Percentiles rank a stretch among this genome's conserved stretches.
phyloP scores from a whole-genome alignment of 2,113 vertebrate species.

The Herpetotheres cachinnans region DNA sequence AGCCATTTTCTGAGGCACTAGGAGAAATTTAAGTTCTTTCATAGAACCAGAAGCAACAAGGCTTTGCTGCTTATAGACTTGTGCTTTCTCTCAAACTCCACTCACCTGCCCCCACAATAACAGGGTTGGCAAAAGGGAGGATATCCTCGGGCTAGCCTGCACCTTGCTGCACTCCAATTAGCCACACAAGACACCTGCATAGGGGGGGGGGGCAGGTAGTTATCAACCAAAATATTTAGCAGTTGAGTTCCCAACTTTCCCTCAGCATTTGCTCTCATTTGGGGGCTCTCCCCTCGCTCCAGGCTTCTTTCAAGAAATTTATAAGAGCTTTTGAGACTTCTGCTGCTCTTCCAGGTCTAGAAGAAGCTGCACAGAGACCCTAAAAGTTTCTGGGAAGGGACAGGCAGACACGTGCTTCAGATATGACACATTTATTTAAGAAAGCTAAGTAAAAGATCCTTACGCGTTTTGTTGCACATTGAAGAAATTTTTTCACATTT shows the following conservation, averaged over 20 bases:
- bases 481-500: not conserved
- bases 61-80: not conserved
- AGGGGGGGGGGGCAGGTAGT: not conserved
- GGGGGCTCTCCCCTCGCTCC: not conserved
- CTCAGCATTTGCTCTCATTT: not conserved
- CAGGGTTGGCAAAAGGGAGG: not conserved
- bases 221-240: not conserved
- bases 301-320: not conserved
- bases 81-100: not conserved
- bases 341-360: not conserved
- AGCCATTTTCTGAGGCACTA: not conserved
- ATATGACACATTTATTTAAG: not conserved
- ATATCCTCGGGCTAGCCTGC: fast-evolving
- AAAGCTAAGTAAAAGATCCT: not conserved
- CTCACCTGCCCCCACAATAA: not conserved
- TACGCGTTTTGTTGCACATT: not conserved
- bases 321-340: not conserved
- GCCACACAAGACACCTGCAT: not conserved
- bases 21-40: not conserved
- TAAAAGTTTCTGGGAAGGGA: not conserved
- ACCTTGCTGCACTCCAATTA: fast-evolving
- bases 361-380: not conserved
- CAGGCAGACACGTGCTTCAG: not conserved
- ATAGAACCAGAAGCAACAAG: not conserved
- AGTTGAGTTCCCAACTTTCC: not conserved